Conservation (phyloP, 2,888 invertebrate species). For the Hirudinaria manillensis region DNA sequence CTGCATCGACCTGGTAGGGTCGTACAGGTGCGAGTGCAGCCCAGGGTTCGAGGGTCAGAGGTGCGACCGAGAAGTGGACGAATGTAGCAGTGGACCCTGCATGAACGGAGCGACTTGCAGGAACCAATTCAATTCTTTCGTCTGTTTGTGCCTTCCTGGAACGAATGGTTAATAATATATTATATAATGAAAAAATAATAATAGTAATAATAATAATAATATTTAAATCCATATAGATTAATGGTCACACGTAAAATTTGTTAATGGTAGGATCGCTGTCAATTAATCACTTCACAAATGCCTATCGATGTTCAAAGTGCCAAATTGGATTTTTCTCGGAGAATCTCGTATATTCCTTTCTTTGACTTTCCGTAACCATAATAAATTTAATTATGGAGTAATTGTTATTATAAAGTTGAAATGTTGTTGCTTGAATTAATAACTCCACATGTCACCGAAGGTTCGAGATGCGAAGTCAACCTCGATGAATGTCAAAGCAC, state of each 20-base stretch:
- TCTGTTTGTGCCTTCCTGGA: conserved; percentile 58
- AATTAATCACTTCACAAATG: neutral
- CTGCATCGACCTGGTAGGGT: conserved; percentile 84
- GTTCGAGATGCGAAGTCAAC: conserved; percentile 33
- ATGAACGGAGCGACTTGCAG: conserved; percentile 66
- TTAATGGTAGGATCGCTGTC: neutral
- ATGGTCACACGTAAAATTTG: neutral
- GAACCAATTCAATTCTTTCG: conserved; percentile 84
- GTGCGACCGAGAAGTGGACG: conserved; percentile 33
- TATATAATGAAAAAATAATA: neutral
- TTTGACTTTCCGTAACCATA: too few species aligned
- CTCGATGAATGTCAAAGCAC: conserved; percentile 32
- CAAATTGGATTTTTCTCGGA: too few species aligned
- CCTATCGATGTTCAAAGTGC: too few species aligned
- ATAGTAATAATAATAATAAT: conserved; percentile 3
- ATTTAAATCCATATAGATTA: neutral
- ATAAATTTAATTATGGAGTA: too few species aligned
- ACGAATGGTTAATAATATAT: conserved; percentile 40
- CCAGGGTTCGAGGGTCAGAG: conserved; percentile 33
- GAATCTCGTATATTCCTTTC: too few species aligned
- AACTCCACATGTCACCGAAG: neutral
- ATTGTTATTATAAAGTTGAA: too few species aligned
- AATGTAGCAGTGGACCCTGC: conserved; percentile 31
- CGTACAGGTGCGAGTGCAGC: conserved; percentile 66
- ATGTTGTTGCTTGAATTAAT: too few species aligned